A percentile compares a stretch with the other conserved stretches of the same genome.
These are phyloP conservation scores for Pempheris klunzingeri DNA, from an alignment of 2,797 vertebrate species.

Conservation along the genomic window DNA sequence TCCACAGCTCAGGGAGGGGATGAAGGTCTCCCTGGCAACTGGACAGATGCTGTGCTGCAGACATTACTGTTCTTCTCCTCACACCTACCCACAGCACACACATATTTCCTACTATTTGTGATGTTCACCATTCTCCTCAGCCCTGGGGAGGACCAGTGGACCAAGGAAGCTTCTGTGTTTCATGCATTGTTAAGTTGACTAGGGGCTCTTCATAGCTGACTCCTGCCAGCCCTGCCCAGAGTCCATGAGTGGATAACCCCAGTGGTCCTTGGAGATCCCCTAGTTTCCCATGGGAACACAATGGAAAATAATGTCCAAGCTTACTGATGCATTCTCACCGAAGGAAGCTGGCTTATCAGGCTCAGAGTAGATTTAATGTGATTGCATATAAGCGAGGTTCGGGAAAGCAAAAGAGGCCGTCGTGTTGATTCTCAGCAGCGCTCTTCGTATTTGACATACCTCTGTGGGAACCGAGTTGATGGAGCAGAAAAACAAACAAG, in stretches of 20 bases:
- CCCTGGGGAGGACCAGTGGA: constrained; percentile 71
- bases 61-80: constrained; percentile 39
- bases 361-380: constrained; percentile 37
- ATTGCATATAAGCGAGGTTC: constrained; percentile 22
- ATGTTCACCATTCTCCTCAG: constrained; percentile 69
- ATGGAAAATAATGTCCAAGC: constrained; percentile 49
- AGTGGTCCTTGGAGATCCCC: constrained; percentile 59
- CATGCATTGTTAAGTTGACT: constrained; percentile 81
- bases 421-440: constrained; percentile 41
- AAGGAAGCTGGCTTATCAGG: constrained; percentile 28
- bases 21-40: constrained; percentile 72
- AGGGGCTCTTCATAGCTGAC: constrained; percentile 63
- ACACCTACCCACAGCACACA: constrained; percentile 22
- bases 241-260: constrained; percentile 58
- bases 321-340: constrained; percentile 47
- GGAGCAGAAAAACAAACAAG: constrained; percentile 70
- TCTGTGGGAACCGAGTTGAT: constrained; percentile 56
- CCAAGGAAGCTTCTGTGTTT: constrained; percentile 74
- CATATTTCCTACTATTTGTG: constrained; percentile 40
- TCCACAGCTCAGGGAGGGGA: constrained; percentile 57
- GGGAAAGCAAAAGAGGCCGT: neutral
- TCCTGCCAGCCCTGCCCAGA: constrained; percentile 68
- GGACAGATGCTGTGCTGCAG: constrained; percentile 64
- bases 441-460: constrained; percentile 50
- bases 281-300: constrained; percentile 51